A percentile compares a stretch with the other conserved stretches of the same genome.
phyloP scores from a whole-genome alignment of 2,113 vertebrate species.

The Xenopus borealis region DNA sequence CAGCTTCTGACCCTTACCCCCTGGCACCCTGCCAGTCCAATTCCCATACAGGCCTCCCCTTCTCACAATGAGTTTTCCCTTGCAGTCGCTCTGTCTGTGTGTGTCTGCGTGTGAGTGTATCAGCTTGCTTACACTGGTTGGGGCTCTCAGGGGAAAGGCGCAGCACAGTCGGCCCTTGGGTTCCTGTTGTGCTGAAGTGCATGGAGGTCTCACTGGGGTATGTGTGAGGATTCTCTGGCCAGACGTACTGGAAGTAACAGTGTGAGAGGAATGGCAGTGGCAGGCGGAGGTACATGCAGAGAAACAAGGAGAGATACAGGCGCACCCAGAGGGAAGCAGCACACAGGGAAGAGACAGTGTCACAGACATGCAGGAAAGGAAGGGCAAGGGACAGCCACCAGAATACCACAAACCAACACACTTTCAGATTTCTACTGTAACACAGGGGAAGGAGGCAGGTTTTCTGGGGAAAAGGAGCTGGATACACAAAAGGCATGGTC shows the following conservation, averaged over 20 bases:
- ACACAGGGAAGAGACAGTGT: conserved; percentile 14
- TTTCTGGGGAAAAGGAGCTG: neutral
- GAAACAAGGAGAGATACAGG: conserved; percentile 14
- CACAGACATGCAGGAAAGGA: conserved; percentile 4
- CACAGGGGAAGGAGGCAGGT: neutral
- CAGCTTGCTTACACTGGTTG: neutral
- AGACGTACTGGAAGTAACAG: conserved; percentile 28
- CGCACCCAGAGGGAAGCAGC: conserved; percentile 31
- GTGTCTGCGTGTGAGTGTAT: too few relatives aligned
- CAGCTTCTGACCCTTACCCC: conserved; percentile 19
- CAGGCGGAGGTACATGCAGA: conserved; percentile 16
- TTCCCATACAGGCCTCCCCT: conserved; percentile 31
- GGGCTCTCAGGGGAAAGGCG: too few relatives aligned
- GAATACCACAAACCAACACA: neutral
- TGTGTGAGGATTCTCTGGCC: conserved; percentile 5
- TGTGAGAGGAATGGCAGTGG: conserved; percentile 37
- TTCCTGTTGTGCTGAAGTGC: neutral
- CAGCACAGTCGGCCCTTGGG: neutral
- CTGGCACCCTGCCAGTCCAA: too few relatives aligned
- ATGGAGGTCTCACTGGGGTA: neutral
- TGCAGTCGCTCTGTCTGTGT: conserved; percentile 1
- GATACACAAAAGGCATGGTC: too few relatives aligned
- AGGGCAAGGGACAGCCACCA: neutral
- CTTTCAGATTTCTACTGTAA: neutral
- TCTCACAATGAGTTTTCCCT: conserved; percentile 33